Evolutionary conservation across 1,140 invertebrate species (phyloP), one percentile per base, ranked within the genome.

Genomic region (Saccostrea echinata): DNA sequence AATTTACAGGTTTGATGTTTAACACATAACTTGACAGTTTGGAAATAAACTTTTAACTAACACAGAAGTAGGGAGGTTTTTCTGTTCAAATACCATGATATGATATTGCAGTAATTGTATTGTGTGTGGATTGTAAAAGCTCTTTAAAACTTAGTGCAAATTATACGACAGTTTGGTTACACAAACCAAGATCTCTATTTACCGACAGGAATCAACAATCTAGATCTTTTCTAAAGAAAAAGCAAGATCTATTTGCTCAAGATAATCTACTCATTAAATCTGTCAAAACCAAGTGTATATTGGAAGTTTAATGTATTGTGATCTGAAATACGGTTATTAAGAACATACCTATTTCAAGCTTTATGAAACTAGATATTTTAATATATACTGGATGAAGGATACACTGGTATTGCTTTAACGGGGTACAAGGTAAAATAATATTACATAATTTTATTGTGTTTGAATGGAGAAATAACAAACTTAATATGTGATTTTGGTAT

Each of bases 201-300:
- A 27, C 11, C 27, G 68, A 30, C 24, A 16, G 8, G 68, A 27
- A 76, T 76, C 24, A 30, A 16, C 13, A 76, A 76, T 76, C 13
- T 35, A 30, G 68, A 76, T 76, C 27, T 76, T 76, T 30, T 53
- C 35, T 83, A 83, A 24, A 52, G 43, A 83, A 83, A 53, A 51
- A 83, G 33, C 24, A 30, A 52, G 82, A 84, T n/a, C 33, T 51
- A 43, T 84, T 84, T 84, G 51, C 82, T 84, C 82, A 52, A 27
- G 51, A 55, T 55, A 84, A 52, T 52, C 82, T 52, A 53, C 16
- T 84, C 53, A 53, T 84, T 55, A 21, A 84, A 27, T 55, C 51
- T 84, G 51, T 55, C 82, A 53, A 55, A 84, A 76, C 12, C 24
- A 30, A 76, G 30, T 76, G 24, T 76, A 16, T 27, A 71, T 71